phyloP scores from a whole-genome alignment of 2,797 vertebrate species.

The Oreortyx pictus region DNA sequence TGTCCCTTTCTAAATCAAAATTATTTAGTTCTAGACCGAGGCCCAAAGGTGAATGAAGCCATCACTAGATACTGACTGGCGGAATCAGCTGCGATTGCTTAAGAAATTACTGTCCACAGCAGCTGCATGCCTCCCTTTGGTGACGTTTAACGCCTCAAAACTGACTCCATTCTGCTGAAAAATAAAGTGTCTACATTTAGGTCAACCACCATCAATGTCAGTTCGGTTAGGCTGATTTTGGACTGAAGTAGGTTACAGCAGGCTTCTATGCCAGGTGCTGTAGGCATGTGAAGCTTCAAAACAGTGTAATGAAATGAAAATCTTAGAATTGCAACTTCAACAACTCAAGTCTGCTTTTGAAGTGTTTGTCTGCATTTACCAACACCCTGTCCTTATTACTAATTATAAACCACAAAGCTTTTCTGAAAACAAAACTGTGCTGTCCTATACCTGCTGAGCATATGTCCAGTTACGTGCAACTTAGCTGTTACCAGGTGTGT shows the following conservation, averaged over 20 bases:
- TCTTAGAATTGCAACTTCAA: not conserved
- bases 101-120: not conserved
- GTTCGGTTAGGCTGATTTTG: not conserved
- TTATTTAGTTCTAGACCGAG: not conserved
- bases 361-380: not conserved
- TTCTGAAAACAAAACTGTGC: not conserved
- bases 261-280: not conserved
- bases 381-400: not conserved
- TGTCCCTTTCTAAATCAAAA: not conserved
- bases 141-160: not conserved
- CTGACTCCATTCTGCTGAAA: not conserved
- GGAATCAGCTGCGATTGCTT: not conserved
- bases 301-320: not conserved
- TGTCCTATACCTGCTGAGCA: not conserved
- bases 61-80: not conserved
- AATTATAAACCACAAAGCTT: not conserved
- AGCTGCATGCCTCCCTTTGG: not conserved
- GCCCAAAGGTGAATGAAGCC: not conserved
- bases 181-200: not conserved
- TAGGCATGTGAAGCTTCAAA: not conserved
- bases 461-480: not conserved
- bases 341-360: not conserved
- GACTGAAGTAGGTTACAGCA: not conserved
- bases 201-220: not conserved
- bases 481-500: not conserved